These are phyloP conservation scores for Dexiosoma caninum DNA, from an alignment of 2,888 invertebrate species.

Conservation along the genomic window DNA sequence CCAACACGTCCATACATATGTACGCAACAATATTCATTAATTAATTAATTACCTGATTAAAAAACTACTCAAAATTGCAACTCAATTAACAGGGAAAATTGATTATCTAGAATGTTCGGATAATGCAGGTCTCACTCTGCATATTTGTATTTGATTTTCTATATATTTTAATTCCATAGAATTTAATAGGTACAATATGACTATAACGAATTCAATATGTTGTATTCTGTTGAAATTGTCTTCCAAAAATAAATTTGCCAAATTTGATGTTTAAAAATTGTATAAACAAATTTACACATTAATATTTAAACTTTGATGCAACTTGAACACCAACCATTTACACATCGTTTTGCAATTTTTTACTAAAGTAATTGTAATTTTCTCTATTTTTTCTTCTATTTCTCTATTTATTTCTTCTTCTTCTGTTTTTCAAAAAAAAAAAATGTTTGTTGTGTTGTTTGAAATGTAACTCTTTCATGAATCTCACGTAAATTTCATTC, in stretches of 20 bases:
- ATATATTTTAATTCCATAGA: too few species aligned
- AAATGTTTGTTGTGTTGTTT: not conserved
- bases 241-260: not conserved
- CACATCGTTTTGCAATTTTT: not conserved
- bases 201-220: not conserved
- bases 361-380: not conserved
- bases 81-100: too few species aligned
- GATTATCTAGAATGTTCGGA: too few species aligned
- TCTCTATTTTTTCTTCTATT: constrained; percentile 14
- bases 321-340: constrained; percentile 5
- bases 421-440: constrained; percentile 22
- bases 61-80: too few species aligned
- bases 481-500: not conserved
- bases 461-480: constrained; percentile 5
- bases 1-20: too few species aligned
- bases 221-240: not conserved
- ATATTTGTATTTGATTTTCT: too few species aligned
- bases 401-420: constrained; percentile 28
- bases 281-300: not conserved
- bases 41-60: too few species aligned
- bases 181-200: too few species aligned
- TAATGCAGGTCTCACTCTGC: too few species aligned
- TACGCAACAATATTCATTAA: too few species aligned
- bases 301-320: constrained; percentile 3
- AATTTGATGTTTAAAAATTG: not conserved